Evolutionary conservation across 2,888 invertebrate genomes (phyloP).

Genomic region (Amorpha juglandis): DNA sequence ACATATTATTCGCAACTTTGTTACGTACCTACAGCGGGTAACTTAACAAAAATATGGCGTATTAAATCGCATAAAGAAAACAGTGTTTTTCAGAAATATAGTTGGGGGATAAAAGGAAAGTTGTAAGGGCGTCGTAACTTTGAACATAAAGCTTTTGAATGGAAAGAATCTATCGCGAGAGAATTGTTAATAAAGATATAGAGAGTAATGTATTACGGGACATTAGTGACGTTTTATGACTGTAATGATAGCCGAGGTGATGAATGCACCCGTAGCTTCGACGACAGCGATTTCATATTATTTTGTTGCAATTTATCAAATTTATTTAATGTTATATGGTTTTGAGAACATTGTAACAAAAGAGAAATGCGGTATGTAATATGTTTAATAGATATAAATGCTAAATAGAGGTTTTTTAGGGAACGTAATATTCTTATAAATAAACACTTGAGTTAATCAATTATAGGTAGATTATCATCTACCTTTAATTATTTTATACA

Average conservation of each 20-base stretch:
- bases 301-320: conserved; percentile 56
- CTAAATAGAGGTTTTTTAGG: no score
- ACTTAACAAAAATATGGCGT: conserved; percentile 80
- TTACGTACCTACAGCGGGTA: conserved; percentile 63
- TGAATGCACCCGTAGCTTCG: conserved; percentile 69
- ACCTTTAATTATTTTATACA: no score
- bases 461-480: no score
- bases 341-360: conserved; percentile 18
- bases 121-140: conserved; percentile 78
- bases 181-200: conserved; percentile 84
- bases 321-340: conserved; percentile 23
- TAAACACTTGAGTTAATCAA: background rate
- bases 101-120: conserved; percentile 77
- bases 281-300: conserved; percentile 38
- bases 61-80: conserved; percentile 82
- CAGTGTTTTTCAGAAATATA: conserved; percentile 81
- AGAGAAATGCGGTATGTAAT: conserved; percentile 14
- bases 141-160: conserved; percentile 79
- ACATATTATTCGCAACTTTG: conserved; percentile 78
- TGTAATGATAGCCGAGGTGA: conserved; percentile 60
- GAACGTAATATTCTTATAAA: no score
- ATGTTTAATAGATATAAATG: background rate
- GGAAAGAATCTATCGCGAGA: conserved; percentile 76
- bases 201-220: conserved; percentile 74
- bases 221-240: conserved; percentile 79